These are phyloP conservation scores for Cavia porcellus DNA, from an alignment of 2,113 vertebrate genomes.

Conservation along the genomic window DNA sequence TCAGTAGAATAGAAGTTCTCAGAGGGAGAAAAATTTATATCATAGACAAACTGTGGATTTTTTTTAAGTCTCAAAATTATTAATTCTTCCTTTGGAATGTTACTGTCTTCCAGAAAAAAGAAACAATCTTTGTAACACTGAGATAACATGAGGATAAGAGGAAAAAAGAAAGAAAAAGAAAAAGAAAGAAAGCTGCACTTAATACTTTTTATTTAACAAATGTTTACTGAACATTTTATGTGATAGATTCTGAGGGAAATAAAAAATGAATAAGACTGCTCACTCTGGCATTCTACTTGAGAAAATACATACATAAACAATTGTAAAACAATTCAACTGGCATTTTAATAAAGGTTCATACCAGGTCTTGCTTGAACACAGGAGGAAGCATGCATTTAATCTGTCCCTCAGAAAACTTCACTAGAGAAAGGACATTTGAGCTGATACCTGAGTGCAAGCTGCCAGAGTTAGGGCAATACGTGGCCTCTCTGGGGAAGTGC, in stretches of 20 bases:
- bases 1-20: conserved; percentile 26
- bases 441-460: neutral
- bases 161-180: neutral
- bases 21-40: conserved; percentile 40
- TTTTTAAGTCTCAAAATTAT: conserved; percentile 62
- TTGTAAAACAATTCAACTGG: conserved; percentile 31
- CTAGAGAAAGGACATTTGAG: neutral
- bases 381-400: neutral
- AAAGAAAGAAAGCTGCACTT: conserved; percentile 29
- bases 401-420: conserved; percentile 4
- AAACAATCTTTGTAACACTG: neutral
- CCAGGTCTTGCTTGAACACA: neutral
- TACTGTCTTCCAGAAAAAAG: conserved; percentile 18
- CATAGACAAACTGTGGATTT: conserved; percentile 12
- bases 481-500: neutral
- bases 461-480: neutral
- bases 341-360: neutral
- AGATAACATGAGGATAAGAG: conserved; percentile 32
- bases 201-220: conserved; percentile 67
- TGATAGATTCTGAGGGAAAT: conserved; percentile 35
- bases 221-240: conserved; percentile 45
- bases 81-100: conserved; percentile 61
- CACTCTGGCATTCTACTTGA: neutral
- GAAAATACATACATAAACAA: conserved; percentile 14
- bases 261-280: conserved; percentile 16